Conservation (phyloP, 2,797 vertebrate genomes). For the Hirundo rustica region DNA sequence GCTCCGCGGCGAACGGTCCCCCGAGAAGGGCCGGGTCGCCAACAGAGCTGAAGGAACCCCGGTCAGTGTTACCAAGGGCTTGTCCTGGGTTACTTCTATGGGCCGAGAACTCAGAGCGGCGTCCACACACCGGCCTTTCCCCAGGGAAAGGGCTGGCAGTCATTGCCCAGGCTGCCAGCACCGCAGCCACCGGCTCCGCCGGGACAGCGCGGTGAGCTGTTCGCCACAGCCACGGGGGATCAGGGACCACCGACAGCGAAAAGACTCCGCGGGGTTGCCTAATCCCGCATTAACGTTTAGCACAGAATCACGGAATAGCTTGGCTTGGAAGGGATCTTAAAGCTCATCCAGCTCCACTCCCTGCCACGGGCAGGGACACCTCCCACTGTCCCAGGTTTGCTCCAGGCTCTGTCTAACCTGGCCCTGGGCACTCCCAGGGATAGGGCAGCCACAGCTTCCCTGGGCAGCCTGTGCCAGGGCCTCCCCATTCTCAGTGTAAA, state of each 20-base stretch:
- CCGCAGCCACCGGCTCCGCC: accelerated
- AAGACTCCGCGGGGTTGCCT: accelerated
- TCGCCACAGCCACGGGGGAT: not conserved
- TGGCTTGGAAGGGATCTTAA: not conserved
- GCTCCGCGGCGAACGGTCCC: not conserved
- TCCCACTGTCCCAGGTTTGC: not conserved
- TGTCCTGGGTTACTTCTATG: accelerated
- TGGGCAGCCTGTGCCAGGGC: not conserved
- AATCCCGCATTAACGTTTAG: not conserved
- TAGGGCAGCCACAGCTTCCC: not conserved
- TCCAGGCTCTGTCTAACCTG: too few species aligned
- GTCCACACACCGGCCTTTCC: not conserved
- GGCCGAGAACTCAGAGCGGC: not conserved
- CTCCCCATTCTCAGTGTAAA: not conserved
- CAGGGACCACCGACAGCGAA: accelerated
- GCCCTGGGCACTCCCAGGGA: not conserved
- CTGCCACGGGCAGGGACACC: not conserved
- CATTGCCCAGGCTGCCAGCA: accelerated
- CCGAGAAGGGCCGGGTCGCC: not conserved
- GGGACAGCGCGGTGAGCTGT: accelerated
- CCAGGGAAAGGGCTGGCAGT: accelerated
- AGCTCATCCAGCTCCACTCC: too few species aligned
- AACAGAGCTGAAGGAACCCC: accelerated
- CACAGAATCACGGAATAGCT: too few species aligned
- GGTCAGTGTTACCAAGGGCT: accelerated